phyloP scores from a whole-genome alignment of 2,888 invertebrate species.

The Cinara cedri region DNA sequence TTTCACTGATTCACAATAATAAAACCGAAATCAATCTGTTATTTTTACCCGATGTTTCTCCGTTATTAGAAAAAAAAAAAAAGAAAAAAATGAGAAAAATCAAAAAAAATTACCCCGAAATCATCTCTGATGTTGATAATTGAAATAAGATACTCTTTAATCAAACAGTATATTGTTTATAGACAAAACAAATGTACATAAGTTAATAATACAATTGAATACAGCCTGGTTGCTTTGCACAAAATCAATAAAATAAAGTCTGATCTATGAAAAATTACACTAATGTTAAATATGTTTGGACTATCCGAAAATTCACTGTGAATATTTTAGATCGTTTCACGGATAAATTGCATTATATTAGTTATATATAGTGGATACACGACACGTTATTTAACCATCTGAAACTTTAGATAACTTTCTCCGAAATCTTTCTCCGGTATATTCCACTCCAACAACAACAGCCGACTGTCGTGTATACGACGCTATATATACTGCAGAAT shows the following conservation, averaged over 20 bases:
- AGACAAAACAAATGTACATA: too few species aligned
- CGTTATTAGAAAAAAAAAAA: too few species aligned
- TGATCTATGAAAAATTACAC: background rate
- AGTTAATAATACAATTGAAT: too few species aligned
- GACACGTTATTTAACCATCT: background rate
- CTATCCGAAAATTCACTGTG: background rate
- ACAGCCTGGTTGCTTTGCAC: too few species aligned
- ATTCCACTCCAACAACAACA: background rate
- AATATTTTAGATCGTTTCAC: background rate
- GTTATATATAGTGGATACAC: background rate
- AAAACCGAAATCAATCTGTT: too few species aligned
- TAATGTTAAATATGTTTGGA: background rate
- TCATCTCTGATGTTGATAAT: background rate
- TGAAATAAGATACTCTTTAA: too few species aligned
- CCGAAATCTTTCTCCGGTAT: slow-evolving; percentile 24
- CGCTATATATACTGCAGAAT: background rate
- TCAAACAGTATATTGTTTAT: too few species aligned
- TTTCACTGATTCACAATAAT: too few species aligned
- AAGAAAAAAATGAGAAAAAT: too few species aligned
- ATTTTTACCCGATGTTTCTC: too few species aligned
- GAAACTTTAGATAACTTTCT: slow-evolving; percentile 26
- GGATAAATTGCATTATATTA: slow-evolving; percentile 20
- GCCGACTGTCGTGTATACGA: background rate
- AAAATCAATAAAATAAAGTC: too few species aligned
- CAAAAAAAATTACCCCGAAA: too few species aligned